Base-by-base conservation (phyloP, 2,113 vertebrate genomes). In the Phylloscopus trochiloides region DNA sequence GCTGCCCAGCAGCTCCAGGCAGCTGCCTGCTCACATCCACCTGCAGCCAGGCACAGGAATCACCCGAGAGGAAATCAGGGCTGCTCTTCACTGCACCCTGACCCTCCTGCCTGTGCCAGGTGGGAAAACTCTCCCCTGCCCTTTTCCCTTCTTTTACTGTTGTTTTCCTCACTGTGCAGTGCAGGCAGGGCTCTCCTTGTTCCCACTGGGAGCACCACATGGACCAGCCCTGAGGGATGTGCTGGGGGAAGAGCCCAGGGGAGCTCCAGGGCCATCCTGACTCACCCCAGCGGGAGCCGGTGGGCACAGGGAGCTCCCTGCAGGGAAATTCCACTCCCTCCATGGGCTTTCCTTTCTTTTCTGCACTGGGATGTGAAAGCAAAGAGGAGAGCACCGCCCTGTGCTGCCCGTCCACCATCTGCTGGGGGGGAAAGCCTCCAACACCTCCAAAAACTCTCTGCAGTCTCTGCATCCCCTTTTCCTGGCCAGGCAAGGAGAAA, bases 1-100 rank as follows among this genome's bases (percentile, higher is more conserved):
- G 67, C 90, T 85, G 95, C 86, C 89, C 32, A 0, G 26, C 76
- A 75, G 68, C 89, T 85, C 82, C 83, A 58, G 55, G 66, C 92
- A 90, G 96, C 91, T 92, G 87, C 85, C 71, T 92, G 55, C 91
- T 92, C 88, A 34, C 82, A 78, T 50, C 96, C 16, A 19, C 78
- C 77, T 74, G 71, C 67, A 92, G 70, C 16, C 65, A 50, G 66
- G 68, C 19, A 3, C 8, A 1, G 7, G 87, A 67, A 92, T 22
- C 79, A 83, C 12, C 28, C 24, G 10, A 31, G 86, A 62, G 81
- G 88, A 88, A 95, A 96, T 36, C 17, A 65, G 82, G 83, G 81
- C 71, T 55, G 85, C 92, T 95, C 91, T 28, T 7, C 57, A 40
- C 85, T 72, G 88, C 91, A 63, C 73, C 29, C 52, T 45, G 63